Conservation (phyloP, 1,140 invertebrate genomes). For the Plectus sambesii region DNA sequence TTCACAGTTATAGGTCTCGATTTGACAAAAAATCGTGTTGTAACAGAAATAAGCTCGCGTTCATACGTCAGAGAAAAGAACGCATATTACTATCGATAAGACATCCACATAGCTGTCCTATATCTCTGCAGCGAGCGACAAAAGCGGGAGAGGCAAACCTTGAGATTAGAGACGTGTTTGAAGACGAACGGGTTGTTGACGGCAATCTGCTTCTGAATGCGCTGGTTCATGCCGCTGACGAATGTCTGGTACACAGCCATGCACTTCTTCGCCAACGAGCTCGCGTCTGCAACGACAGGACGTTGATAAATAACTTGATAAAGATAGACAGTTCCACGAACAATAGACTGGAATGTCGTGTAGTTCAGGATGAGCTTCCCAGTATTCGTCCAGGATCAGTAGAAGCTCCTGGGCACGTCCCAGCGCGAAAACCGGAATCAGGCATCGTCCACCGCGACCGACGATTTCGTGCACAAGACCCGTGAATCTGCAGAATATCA, state of each 20-base stretch:
- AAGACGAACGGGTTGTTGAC: slow-evolving; percentile 99
- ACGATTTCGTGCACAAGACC: slow-evolving; percentile 90
- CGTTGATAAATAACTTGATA: not conserved
- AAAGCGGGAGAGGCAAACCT: slow-evolving; percentile 56
- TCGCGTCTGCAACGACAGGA: slow-evolving; percentile 59
- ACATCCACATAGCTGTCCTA: no score
- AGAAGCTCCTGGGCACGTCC: slow-evolving; percentile 92
- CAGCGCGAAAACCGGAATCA: slow-evolving; percentile 96
- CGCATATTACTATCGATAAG: no score
- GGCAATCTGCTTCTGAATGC: slow-evolving; percentile 84
- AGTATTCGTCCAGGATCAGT: slow-evolving; percentile 91
- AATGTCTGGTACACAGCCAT: slow-evolving; percentile 99
- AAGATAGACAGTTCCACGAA: slow-evolving; percentile 16
- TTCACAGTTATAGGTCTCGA: no score
- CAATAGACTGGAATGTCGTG: slow-evolving; percentile 98
- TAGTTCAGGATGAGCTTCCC: slow-evolving; percentile 90
- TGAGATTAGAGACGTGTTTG: slow-evolving; percentile 94
- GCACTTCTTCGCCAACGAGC: slow-evolving; percentile 95
- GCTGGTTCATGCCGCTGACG: slow-evolving; percentile 98
- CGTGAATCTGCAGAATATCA: no score
- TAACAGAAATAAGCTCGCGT: no score
- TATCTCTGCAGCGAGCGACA: slow-evolving; percentile 47
- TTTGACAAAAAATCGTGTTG: no score
- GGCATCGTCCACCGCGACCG: slow-evolving; percentile 75
- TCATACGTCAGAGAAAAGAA: no score